Percentiles rank a stretch among this genome's conserved stretches.
These are phyloP conservation scores for Silvanus unidentatus DNA, from an alignment of 2,888 invertebrate genomes.

Conservation along the genomic window DNA sequence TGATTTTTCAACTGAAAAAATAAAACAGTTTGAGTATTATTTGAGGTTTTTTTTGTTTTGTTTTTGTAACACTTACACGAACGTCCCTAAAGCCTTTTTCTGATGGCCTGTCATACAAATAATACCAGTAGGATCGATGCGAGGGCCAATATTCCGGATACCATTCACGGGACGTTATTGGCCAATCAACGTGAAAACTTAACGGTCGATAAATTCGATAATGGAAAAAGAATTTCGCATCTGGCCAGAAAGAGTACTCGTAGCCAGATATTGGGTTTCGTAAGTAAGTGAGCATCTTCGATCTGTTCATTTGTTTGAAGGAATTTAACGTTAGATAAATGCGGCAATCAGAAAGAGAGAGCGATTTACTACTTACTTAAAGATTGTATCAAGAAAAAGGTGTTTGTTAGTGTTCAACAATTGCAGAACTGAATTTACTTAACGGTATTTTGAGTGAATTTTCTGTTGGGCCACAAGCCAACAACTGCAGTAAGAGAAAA, in stretches of 20 bases:
- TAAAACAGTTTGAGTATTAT: neutral
- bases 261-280: constrained; percentile 28
- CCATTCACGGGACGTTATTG: constrained; percentile 27
- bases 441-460: no score
- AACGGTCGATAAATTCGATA: constrained; percentile 31
- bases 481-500: no score
- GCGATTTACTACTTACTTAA: no score
- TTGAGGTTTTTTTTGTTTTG: neutral
- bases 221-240: constrained; percentile 31
- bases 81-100: constrained; percentile 27
- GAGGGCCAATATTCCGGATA: constrained; percentile 30
- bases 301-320: no score
- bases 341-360: no score
- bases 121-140: constrained; percentile 27
- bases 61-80: constrained; percentile 22
- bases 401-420: no score
- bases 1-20: constrained; percentile 20
- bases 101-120: constrained; percentile 26
- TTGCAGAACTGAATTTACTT: no score
- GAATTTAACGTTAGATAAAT: no score
- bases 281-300: constrained; percentile 27
- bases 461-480: no score
- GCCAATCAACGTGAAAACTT: constrained; percentile 28
- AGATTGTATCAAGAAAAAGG: no score
- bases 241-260: constrained; percentile 32